Percentiles rank a stretch among this genome's conserved stretches.
phyloP scores from a whole-genome alignment of 2,888 invertebrate genomes.

The Hydrotaea diabolus region DNA sequence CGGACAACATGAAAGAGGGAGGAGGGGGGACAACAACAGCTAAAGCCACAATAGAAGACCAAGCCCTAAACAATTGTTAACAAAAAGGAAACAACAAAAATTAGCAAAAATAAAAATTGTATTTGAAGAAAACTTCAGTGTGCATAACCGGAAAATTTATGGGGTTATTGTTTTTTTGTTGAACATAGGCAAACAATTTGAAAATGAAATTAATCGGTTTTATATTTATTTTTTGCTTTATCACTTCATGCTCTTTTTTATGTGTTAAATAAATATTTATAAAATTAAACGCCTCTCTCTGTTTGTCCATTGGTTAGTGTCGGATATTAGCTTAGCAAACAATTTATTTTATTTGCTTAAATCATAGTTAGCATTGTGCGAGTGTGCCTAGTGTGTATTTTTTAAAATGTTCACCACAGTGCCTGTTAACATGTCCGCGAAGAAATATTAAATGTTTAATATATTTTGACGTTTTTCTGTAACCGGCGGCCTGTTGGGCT shows the following conservation, averaged over 20 bases:
- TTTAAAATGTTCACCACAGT: neutral
- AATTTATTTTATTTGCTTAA: neutral
- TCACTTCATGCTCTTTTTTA: neutral
- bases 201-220: slow-evolving; percentile 37
- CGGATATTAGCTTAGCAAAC: slow-evolving; percentile 38
- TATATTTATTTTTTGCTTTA: neutral
- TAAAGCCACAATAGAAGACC: slow-evolving; percentile 57
- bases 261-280: slow-evolving; percentile 36
- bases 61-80: slow-evolving; percentile 50
- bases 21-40: slow-evolving; percentile 3
- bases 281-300: slow-evolving; percentile 34
- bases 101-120: slow-evolving; percentile 1
- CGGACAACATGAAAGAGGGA: slow-evolving; percentile 50
- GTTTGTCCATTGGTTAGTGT: neutral
- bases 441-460: slow-evolving; percentile 27
- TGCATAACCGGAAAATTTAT: slow-evolving; percentile 43
- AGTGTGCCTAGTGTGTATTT: too few relatives aligned
- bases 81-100: slow-evolving; percentile 33
- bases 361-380: slow-evolving; percentile 19
- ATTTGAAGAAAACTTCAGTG: slow-evolving; percentile 22
- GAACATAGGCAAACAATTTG: slow-evolving; percentile 25
- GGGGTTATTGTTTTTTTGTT: neutral
- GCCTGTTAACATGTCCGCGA: neutral
- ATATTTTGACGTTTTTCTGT: slow-evolving; percentile 32
- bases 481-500: slow-evolving; percentile 15